Conservation (phyloP, 2,797 vertebrate species). For the Bufotes viridis region DNA sequence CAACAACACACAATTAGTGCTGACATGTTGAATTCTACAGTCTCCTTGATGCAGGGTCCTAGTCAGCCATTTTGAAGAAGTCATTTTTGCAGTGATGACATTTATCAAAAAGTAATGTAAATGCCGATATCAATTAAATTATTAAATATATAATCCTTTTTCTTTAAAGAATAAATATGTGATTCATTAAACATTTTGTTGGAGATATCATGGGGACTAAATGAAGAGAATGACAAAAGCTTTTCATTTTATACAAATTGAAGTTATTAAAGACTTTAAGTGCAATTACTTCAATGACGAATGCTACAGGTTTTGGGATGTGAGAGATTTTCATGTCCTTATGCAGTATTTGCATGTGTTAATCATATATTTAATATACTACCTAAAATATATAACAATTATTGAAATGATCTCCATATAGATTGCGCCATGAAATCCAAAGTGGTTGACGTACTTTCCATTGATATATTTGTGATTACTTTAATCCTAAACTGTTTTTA, state of each 20-base stretch:
- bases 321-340: background rate
- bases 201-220: background rate
- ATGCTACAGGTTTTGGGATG: background rate
- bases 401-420: too few species aligned
- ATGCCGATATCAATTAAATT: background rate
- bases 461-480: too few species aligned
- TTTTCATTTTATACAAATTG: background rate
- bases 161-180: background rate
- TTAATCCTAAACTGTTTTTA: too few species aligned
- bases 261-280: background rate
- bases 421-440: too few species aligned
- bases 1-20: slow-evolving; percentile 34
- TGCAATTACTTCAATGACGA: background rate
- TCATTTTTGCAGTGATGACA: slow-evolving; percentile 3
- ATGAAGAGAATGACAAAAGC: background rate
- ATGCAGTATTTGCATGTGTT: background rate
- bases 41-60: background rate
- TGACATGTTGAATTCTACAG: slow-evolving; percentile 25
- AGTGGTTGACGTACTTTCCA: too few species aligned
- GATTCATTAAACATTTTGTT: background rate
- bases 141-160: background rate
- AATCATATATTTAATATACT: background rate
- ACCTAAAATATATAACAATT: background rate
- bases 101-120: slow-evolving; percentile 23
- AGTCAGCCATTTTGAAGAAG: slow-evolving; percentile 6